Base-by-base conservation (phyloP, 2,888 invertebrate species). In the Lamellibrachia satsuma region DNA sequence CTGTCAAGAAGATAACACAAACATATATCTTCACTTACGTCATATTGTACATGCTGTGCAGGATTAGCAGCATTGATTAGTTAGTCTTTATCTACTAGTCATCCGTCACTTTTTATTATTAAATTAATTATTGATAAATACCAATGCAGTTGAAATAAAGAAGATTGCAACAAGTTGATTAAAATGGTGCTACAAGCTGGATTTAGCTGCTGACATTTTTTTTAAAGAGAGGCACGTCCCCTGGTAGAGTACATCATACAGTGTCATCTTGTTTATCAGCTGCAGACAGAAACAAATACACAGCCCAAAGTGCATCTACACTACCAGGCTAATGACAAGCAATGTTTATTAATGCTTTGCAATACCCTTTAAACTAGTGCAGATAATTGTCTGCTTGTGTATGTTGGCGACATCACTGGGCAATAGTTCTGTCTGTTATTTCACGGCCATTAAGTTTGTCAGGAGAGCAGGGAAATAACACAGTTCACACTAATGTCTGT, bases 261-360 rank as follows among this genome's bases (percentile, higher is more conserved):
- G 6, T 75, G 75, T 22, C 75, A 75, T 75, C 75, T 75, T 75
- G 75, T 75, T 75, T 75, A 75, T 75, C 75, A 75, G 75, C 75
- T 15, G 22, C 75, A 75, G 75, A 11, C 22, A 75, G 75, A 75
- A 15, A 75, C 75, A 75, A 75, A 75, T 4, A 22, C 75, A n/a
- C 75, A 75, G 75, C n/a, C 75, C 75, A 75, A 75, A 75, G 75
- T 75, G 75, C 15, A 75, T 75, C 15, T 75, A 75, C n/a, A 22
- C 22, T 11, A n/a, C 75, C n/a, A 15, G 22, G 11, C 75, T n/a
- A 75, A 75, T 75, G 75, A 75, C 22, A 75, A n/a, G 75, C 75
- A 22, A 75, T 75, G 75, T 75, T 75, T 75, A 75, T 75, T 75
- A 75, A 75, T 75, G 75, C 75, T 22, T 75, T 75, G 75, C 75